A percentile compares a stretch with the other conserved stretches of the same genome.
These are phyloP conservation scores for Drosophila pallidifrons DNA, from an alignment of 1,140 invertebrate genomes.

Conservation along the genomic window DNA sequence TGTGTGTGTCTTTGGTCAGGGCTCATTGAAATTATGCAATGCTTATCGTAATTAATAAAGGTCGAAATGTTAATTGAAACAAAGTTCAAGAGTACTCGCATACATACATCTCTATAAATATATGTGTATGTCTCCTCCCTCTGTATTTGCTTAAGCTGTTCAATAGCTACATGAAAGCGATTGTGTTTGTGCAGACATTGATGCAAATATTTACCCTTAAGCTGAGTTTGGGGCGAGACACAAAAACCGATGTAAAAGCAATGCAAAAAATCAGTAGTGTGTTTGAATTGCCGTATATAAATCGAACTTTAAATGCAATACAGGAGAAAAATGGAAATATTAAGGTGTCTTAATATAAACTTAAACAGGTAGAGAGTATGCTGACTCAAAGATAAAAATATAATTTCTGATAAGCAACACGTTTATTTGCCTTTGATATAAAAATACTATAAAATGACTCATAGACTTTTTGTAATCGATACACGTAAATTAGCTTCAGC, in stretches of 20 bases:
- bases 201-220: slow-evolving; percentile 40
- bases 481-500: not conserved
- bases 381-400: too few relatives aligned
- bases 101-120: not conserved
- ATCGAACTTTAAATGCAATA: not conserved
- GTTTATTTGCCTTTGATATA: not conserved
- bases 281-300: slow-evolving; percentile 1
- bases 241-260: slow-evolving; percentile 5
- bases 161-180: slow-evolving; percentile 5
- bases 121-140: not conserved
- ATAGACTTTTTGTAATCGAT: slow-evolving; percentile 9
- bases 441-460: slow-evolving; percentile 9
- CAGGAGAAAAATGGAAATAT: not conserved
- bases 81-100: slow-evolving; percentile 47
- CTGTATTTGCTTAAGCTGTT: slow-evolving; percentile 27
- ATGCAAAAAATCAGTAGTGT: slow-evolving; percentile 2
- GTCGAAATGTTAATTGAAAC: slow-evolving; percentile 68
- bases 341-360: too few relatives aligned
- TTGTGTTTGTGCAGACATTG: slow-evolving; percentile 42
- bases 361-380: too few relatives aligned
- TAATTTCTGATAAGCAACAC: not conserved
- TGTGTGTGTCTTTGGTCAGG: slow-evolving; percentile 10
- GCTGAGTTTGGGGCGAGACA: not conserved
- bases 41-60: slow-evolving; percentile 65
- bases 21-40: slow-evolving; percentile 40